Base-by-base conservation (phyloP, 2,797 vertebrate genomes). In the Erpetoichthys calabaricus region DNA sequence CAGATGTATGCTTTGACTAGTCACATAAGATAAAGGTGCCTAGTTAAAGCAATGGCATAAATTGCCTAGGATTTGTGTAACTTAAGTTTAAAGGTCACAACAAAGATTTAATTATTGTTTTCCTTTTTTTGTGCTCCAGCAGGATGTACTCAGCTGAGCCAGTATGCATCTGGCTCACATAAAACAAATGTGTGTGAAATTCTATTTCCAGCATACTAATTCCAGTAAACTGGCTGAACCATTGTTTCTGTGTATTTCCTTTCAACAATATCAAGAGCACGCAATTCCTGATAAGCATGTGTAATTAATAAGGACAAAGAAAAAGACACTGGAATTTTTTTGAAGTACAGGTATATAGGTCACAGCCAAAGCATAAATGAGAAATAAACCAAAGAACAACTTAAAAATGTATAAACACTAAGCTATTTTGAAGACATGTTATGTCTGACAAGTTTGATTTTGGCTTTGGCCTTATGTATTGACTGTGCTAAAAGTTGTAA, bases 121-220 rank as follows among this genome's bases (percentile, higher is more conserved):
- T 65, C 56, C 61, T 59, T 44, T 57, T 57, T 47, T 52, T 44
- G 7, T 42, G 64, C 50, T 49, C 57, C 55, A 56, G 64, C 56
- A 55, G 59, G 60, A 68, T 62, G 59, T n/a, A 44, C 45, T 42
- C 47, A 49, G 59, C 52, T 49, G 61, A 60, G 59, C 56, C 57
- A 54, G 52, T 60, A 49, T 63, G 55, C 59, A 62, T 60, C 58
- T 68, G 69, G 46, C 52, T 63, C 47, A 45, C 45, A 44, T 56
- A 55, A 58, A 47, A 50, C 42, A 5, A 45, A 55, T 43, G 41
- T 51, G 6, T 42, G 54, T 6, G 42, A 6, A 45, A 10, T 51
- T 64, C 62, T 72, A 70, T 57, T 63, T 68, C 62, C 66, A 69
- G 64, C 54, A 61, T 53, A 43, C 54, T n/a, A 58, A 45, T 61